Evolutionary conservation across 2,888 invertebrate genomes (phyloP), one percentile per base, ranked within the genome.

Genomic region (Nycteola revayana): DNA sequence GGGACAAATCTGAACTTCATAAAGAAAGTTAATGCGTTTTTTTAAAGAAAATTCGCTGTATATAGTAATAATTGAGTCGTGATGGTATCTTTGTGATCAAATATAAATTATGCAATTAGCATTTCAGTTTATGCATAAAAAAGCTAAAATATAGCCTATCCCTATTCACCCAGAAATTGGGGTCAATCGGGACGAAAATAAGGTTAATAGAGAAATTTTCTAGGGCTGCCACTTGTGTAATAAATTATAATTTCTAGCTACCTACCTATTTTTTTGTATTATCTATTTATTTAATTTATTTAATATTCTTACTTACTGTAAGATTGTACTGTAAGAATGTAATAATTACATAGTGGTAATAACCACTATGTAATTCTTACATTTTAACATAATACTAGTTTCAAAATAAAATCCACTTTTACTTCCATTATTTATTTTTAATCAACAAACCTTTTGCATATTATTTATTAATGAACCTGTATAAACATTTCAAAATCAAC

Each of bases 131-230:
- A 25, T 20, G 10, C 35, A 25, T n/a, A 29, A 35, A 25, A 25
- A 25, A 29, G 22, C 25, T 29, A 28, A 34, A 35, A 25, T 35
- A 34, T 18, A 34, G 24, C 7, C 24, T 17, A 33, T 32, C 36
- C 28, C 36, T 28, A 31, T 24, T 31, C 36, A 37, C 31, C 31
- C 28, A 20, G 18, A 28, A 32, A 25, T 32, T 28, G 28, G 36
- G 32, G 32, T 37, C 14, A 32, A 37, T 37, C 23, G 36, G 36
- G 36, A 37, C 32, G 32, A 31, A 25, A 25, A 11, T 25, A 28
- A 11, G 22, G 28, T 28, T 23, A 32, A 32, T 36, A 28, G 36
- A 10, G 36, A 36, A 36, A 36, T 30, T 30, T 22, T 17, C 21
- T 35, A 35, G 29, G 35, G 29, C 35, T 29, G 24, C 8, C 29